Percentiles rank a stretch among this genome's conserved stretches.
These are phyloP conservation scores for Herpetotheres cachinnans DNA, from an alignment of 2,113 vertebrate genomes.

Conservation along the genomic window DNA sequence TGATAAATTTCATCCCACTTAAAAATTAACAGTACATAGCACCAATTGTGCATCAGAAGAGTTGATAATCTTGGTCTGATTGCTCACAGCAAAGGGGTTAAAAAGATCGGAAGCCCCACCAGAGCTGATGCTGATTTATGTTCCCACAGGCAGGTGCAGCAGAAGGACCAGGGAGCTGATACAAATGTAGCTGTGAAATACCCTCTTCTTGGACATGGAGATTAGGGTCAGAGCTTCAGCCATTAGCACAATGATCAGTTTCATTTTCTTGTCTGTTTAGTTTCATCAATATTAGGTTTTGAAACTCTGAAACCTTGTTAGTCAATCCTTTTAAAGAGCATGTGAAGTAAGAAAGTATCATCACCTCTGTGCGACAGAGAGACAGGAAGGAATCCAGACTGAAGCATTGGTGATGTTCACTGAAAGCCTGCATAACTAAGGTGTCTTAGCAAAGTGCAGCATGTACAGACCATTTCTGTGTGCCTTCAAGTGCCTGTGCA, in stretches of 20 bases:
- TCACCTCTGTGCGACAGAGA: not conserved
- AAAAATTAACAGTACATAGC: not conserved
- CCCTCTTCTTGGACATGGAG: not conserved
- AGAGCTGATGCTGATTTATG: not conserved
- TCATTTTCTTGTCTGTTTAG: not conserved
- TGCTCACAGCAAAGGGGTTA: not conserved
- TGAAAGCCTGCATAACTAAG: accelerated
- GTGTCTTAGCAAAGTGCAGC: no score
- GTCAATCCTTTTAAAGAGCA: not conserved
- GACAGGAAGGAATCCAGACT: not conserved
- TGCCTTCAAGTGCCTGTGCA: not conserved
- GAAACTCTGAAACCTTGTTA: not conserved
- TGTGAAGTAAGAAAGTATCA: not conserved
- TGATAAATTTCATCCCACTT: not conserved
- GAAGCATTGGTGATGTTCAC: not conserved
- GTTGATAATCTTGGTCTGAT: not conserved
- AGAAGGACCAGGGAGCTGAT: not conserved
- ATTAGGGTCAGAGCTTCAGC: not conserved
- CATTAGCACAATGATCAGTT: accelerated
- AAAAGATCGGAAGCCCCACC: not conserved
- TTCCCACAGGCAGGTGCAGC: not conserved
- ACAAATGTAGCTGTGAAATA: not conserved
- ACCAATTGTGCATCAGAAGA: not conserved
- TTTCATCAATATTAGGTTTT: not conserved
- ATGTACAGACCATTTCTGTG: not conserved